Base-by-base conservation (phyloP, 2,113 vertebrate genomes). In the Rallus limicola region DNA sequence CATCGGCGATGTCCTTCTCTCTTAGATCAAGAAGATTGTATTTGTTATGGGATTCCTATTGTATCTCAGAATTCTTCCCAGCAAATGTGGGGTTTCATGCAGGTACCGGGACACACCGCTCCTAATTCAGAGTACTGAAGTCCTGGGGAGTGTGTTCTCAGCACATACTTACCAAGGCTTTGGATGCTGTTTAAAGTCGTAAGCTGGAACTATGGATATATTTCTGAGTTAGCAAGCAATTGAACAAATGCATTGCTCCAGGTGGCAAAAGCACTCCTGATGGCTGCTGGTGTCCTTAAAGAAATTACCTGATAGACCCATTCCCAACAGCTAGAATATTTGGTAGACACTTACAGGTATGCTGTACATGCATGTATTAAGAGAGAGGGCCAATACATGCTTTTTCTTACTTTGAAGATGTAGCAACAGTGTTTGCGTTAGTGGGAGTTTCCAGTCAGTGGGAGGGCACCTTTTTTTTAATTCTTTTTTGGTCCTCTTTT, bases 1-100 rank as follows among this genome's bases (percentile, higher is more conserved):
- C 95, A 89, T 89, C 96, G 76, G 88, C 94, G 94, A 96, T 96
- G 95, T 96, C 96, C 95, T 95, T 46, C 96, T 94, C 80, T 91
- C 93, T 91, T 82, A 94, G 92, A 96, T 93, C 92, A 92, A 96
- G 92, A 93, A 94, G 95, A 97, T 95, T 93, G 17, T 86, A 65
- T 93, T 96, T 94, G 91, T 93, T 95, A 90, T 84, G 81, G 86
- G 83, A 53, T 88, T 96, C 28, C 0, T 74, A 55, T 67, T 89
- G 58, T 88, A 25, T 11, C 81, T 91, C 48, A 31, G 77, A 53
- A 84, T 94, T 88, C 86, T 75, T 79, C 80, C 83, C n/a, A 58
- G 83, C 38, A 83, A 38, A 77, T 5, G 58, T 44, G 23, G 23
- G 38, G 2, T 48, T 78, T 88, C 40, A 8, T 0, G 7, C 55